phyloP scores from a whole-genome alignment of 2,888 invertebrate species.

The Caenorhabditis sinica region DNA sequence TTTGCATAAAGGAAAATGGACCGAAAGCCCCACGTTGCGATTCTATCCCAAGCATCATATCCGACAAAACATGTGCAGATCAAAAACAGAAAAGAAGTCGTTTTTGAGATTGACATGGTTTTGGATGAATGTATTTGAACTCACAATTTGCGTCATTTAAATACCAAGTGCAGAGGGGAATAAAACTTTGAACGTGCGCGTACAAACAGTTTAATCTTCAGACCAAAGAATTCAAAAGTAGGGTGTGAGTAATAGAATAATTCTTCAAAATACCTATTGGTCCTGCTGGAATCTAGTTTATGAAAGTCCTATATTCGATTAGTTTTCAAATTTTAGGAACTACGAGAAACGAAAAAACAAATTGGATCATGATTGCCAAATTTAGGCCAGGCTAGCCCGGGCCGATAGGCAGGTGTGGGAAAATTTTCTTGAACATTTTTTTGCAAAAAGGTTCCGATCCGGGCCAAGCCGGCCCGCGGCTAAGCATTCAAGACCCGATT shows the following conservation, averaged over 20 bases:
- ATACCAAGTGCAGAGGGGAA: constrained; percentile 9
- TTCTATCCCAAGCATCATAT: constrained; percentile 23
- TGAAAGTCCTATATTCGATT: too few relatives aligned
- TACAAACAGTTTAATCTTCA: constrained; percentile 12
- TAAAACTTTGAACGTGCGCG: constrained; percentile 26
- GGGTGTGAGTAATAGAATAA: constrained; percentile 8
- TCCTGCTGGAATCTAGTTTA: background rate
- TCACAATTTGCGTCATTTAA: constrained; percentile 22
- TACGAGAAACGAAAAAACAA: too few relatives aligned
- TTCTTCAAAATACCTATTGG: background rate
- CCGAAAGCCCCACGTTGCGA: constrained; percentile 19
- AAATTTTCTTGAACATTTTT: too few relatives aligned
- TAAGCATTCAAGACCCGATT: too few relatives aligned
- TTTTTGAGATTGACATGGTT: constrained; percentile 26
- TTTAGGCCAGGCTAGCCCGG: too few relatives aligned
- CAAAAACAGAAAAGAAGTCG: background rate
- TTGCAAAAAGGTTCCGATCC: too few relatives aligned
- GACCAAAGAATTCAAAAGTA: constrained; percentile 25
- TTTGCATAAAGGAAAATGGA: constrained; percentile 35
- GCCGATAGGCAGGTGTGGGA: too few relatives aligned
- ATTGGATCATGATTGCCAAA: too few relatives aligned
- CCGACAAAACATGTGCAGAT: constrained; percentile 28
- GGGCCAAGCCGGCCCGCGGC: too few relatives aligned
- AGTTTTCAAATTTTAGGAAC: too few relatives aligned
- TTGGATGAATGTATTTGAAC: background rate